These are phyloP conservation scores for Falco columbarius DNA, from an alignment of 2,797 vertebrate genomes.

Conservation along the genomic window DNA sequence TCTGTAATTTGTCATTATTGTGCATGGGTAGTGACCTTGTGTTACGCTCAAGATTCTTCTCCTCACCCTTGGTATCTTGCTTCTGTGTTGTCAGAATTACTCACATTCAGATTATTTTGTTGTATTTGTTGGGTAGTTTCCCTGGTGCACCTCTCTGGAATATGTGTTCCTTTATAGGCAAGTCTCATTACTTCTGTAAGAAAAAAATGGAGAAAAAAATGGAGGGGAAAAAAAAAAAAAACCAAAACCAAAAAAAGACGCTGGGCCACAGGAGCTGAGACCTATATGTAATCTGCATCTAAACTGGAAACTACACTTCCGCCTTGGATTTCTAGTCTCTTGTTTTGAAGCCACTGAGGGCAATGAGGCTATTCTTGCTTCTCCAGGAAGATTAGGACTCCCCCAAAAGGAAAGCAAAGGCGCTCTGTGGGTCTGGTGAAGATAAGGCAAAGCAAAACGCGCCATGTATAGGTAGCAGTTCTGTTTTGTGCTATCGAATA, in stretches of 20 bases:
- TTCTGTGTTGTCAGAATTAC: background rate
- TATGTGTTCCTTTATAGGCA: background rate
- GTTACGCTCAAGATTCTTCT: background rate
- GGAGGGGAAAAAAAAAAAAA: too few species aligned
- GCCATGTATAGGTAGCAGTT: background rate
- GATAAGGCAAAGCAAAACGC: background rate
- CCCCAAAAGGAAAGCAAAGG: background rate
- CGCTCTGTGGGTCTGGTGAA: background rate
- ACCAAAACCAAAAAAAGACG: background rate
- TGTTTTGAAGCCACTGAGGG: background rate
- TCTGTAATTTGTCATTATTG: background rate
- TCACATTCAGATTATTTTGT: background rate
- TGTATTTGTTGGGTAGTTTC: background rate
- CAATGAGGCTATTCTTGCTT: background rate
- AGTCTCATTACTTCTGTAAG: background rate
- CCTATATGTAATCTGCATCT: background rate
- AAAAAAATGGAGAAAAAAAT: too few species aligned
- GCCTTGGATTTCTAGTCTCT: background rate
- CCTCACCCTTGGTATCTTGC: background rate
- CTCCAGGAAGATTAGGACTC: background rate
- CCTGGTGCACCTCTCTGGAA: background rate
- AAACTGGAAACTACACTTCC: background rate
- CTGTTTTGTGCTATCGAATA: background rate
- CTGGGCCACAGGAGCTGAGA: background rate
- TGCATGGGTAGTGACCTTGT: background rate